Conservation (phyloP, 2,797 vertebrate genomes). For the Lagorchestes hirsutus region DNA sequence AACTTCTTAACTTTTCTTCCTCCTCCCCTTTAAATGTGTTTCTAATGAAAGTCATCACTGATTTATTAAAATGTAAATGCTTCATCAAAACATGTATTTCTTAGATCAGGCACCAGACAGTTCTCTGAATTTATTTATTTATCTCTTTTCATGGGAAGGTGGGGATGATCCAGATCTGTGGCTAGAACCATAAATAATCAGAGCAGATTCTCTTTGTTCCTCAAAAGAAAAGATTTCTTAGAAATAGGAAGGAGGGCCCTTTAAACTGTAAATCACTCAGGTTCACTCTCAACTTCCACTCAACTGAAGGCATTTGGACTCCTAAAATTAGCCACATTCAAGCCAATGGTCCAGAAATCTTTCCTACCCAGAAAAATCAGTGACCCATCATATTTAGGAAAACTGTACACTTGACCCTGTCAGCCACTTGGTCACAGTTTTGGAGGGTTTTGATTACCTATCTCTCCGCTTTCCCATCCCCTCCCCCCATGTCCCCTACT, state of each 20-base stretch:
- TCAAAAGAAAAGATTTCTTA: constrained; percentile 76
- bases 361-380: constrained; percentile 36
- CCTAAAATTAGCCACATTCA: fast-evolving
- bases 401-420: not conserved
- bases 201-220: constrained; percentile 79
- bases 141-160: constrained; percentile 67
- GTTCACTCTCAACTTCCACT: constrained; percentile 60
- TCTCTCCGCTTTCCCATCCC: fast-evolving
- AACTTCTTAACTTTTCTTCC: constrained; percentile 35
- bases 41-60: constrained; percentile 73
- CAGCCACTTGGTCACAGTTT: fast-evolving
- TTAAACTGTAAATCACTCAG: constrained; percentile 74
- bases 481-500: not conserved
- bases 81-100: constrained; percentile 79
- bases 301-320: fast-evolving
- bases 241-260: constrained; percentile 76
- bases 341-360: fast-evolving
- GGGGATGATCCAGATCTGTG: constrained; percentile 72
- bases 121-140: constrained; percentile 64
- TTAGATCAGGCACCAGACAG: constrained; percentile 76
- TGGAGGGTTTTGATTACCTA: not conserved
- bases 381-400: not conserved
- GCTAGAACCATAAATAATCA: constrained; percentile 77
- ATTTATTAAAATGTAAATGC: constrained; percentile 84
- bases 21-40: constrained; percentile 45